Evolutionary conservation across 2,888 invertebrate genomes (phyloP).

Genomic region (Parnassius glacialis): DNA sequence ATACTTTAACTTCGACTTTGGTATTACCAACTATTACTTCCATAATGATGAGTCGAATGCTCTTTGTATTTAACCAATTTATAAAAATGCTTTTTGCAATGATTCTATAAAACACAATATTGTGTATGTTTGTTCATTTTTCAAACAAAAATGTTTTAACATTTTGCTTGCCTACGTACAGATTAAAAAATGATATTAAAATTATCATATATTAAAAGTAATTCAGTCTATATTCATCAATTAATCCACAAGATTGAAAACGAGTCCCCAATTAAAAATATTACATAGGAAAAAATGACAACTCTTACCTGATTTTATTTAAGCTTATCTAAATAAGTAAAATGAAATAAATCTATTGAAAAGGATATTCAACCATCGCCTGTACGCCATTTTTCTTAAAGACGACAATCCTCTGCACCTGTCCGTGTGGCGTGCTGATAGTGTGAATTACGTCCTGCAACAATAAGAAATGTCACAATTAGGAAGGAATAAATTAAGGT

Average conservation of each 20-base stretch:
- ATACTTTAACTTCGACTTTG: too few relatives aligned
- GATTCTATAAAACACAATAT: too few relatives aligned
- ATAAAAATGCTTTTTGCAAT: too few relatives aligned
- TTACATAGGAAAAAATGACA: neutral
- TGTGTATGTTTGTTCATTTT: too few relatives aligned
- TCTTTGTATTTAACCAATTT: too few relatives aligned
- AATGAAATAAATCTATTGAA: conserved; percentile 56
- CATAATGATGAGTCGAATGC: too few relatives aligned
- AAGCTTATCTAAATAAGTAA: neutral
- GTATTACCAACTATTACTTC: too few relatives aligned
- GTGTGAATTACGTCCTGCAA: conserved; percentile 99
- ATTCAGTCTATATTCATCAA: conserved; percentile 13
- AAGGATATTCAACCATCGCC: conserved; percentile 99
- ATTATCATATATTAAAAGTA: conserved; percentile 1
- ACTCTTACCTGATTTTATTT: neutral
- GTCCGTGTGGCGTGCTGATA: conserved; percentile 96
- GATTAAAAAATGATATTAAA: too few relatives aligned
- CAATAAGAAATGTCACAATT: conserved; percentile 52
- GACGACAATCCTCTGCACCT: conserved; percentile 98
- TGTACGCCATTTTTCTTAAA: conserved; percentile 99
- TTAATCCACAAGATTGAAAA: neutral
- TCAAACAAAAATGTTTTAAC: too few relatives aligned
- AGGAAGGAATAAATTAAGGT: neutral
- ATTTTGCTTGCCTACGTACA: too few relatives aligned
- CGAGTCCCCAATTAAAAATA: neutral